Conservation (phyloP, 2,113 vertebrate genomes). For the Elephantulus edwardii region DNA sequence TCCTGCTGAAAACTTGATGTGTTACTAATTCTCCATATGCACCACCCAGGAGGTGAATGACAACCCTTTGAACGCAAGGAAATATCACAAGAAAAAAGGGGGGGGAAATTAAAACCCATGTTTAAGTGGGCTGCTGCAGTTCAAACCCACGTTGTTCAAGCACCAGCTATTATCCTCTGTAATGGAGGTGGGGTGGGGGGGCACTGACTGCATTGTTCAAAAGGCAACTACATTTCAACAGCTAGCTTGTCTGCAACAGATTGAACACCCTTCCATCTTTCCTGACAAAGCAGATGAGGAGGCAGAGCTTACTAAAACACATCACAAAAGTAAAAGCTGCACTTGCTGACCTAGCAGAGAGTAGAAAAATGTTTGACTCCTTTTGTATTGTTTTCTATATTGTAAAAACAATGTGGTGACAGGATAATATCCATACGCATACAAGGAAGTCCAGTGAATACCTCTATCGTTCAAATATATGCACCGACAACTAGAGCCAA, state of each 20-base stretch:
- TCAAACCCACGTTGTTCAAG: not conserved
- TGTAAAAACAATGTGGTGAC: not conserved
- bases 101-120: no score
- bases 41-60: no score
- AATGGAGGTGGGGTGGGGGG: no score
- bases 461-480: no score
- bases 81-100: no score
- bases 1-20: no score
- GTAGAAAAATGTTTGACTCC: not conserved
- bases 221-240: no score
- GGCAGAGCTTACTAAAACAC: not conserved
- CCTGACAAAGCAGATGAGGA: not conserved
- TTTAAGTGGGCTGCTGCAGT: not conserved
- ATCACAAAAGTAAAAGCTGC: not conserved
- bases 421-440: not conserved
- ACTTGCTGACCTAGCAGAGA: not conserved
- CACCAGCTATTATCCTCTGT: not conserved
- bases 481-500: no score
- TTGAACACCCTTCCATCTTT: not conserved
- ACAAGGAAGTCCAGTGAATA: no score
- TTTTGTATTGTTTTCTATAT: not conserved
- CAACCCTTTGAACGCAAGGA: no score
- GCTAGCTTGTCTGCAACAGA: not conserved
- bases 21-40: no score
- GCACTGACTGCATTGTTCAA: no score